Conservation (phyloP, 2,113 vertebrate genomes). For the Tilapia sparmanii region DNA sequence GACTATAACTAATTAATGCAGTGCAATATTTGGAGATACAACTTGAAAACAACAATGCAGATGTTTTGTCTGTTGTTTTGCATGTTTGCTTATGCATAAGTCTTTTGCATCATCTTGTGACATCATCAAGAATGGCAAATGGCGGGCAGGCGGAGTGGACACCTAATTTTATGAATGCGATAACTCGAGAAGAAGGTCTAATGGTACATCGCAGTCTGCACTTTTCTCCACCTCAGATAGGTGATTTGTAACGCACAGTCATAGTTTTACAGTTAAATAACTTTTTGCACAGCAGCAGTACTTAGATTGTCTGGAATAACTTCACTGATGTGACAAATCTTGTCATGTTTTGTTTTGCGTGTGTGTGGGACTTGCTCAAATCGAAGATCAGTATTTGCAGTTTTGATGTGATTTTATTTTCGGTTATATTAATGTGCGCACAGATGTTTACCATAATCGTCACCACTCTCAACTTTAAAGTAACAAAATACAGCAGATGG, state of each 20-base stretch:
- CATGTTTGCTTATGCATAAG: not conserved
- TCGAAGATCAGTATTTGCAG: not conserved
- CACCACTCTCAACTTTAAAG: not conserved
- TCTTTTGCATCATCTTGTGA: not conserved
- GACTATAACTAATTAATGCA: not conserved
- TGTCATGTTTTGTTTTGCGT: not conserved
- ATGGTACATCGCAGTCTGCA: not conserved
- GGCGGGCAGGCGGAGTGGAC: accelerated
- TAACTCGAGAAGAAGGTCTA: not conserved
- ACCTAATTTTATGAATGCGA: not conserved
- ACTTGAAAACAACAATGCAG: not conserved
- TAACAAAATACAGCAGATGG: not conserved
- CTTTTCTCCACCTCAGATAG: not conserved
- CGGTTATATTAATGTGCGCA: not conserved
- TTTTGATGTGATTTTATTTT: not conserved
- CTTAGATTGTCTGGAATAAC: not conserved
- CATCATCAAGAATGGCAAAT: not conserved
- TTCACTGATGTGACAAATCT: not conserved
- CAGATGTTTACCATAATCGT: not conserved
- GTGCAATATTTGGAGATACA: not conserved
- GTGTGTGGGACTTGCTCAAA: not conserved
- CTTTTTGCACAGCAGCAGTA: not conserved
- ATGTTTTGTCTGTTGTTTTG: not conserved
- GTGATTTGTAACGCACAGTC: not conserved
- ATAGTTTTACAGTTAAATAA: not conserved